Evolutionary conservation across 1,140 invertebrate genomes (phyloP), one percentile per base, ranked within the genome.

Genomic region (Papilio helenus): DNA sequence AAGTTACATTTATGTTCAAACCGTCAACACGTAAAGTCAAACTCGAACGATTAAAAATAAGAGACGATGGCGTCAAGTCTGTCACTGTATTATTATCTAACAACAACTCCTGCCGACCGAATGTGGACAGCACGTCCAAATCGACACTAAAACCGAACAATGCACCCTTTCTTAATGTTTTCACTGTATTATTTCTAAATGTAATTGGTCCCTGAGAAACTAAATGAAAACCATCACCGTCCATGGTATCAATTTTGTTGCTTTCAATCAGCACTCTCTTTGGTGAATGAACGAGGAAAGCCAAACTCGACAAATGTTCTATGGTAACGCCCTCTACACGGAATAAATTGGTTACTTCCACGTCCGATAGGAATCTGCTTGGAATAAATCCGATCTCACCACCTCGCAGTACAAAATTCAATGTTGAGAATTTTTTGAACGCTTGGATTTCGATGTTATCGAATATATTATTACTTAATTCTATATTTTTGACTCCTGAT

Each of bases 341-440:
- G 44, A 97, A 96, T 73, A 96, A 95, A 68, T 96, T 93, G 61
- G 95, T 94, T 14, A 98, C 96, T 81, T 96, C 96, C 49, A 98
- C 91, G 77, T 97, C 97, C 61, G 97, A 97, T 88, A 98, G 95
- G 72, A 96, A 95, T 61, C 97, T 95, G 78, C 97, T 97, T 1
- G 97, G 97, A 49, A 97, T 95, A 5, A 86, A 90, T 20, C 94
- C 92, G 14, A 91, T 83, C 3, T 23, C 74, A 18, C 92, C 94
- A 0, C 95, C 95, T 1, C 95, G 94, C 42, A 97, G 93, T 44
- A 96, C 90, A 82, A 97, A 94, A 81, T 96, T 96, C 44, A 95
- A 94, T 0, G 97, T 96, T 42, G 96, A 95, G 86, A 98, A 97
- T 89, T 97, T 97, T 80, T 97, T 98, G 84, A 98, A 97, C 2